Conservation (phyloP, 2,113 vertebrate genomes). For the Oophaga pumilio region DNA sequence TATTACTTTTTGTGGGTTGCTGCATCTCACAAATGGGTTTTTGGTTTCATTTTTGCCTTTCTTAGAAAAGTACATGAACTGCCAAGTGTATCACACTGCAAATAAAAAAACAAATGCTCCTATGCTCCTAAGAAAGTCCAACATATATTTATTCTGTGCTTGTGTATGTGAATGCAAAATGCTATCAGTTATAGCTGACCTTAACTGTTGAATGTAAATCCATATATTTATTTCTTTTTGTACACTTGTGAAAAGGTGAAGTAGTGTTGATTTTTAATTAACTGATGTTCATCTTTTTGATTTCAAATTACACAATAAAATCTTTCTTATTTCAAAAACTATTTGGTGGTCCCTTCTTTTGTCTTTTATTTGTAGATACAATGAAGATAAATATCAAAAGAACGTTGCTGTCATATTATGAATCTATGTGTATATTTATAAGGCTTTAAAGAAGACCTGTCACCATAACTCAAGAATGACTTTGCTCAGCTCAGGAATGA, state of each 20-base stretch:
- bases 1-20: conserved; percentile 73
- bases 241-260: conserved; percentile 81
- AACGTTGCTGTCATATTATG: background rate
- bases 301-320: conserved; percentile 81
- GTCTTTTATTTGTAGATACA: background rate
- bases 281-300: conserved; percentile 77
- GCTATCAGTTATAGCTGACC: conserved; percentile 80
- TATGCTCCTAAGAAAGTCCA: conserved; percentile 80
- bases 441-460: background rate
- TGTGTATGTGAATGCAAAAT: conserved; percentile 84
- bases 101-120: conserved; percentile 77
- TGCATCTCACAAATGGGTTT: conserved; percentile 65
- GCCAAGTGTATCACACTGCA: conserved; percentile 74
- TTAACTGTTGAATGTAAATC: conserved; percentile 83
- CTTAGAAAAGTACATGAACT: conserved; percentile 71
- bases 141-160: conserved; percentile 83
- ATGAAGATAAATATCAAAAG: background rate
- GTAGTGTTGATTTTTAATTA: conserved; percentile 77
- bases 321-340: conserved; percentile 79
- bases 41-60: conserved; percentile 75
- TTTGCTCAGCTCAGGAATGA: too few relatives aligned
- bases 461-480: background rate
- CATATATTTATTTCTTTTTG: conserved; percentile 77
- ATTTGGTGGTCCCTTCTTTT: background rate
- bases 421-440: background rate